These are phyloP conservation scores for Drosophila guanche DNA, from an alignment of 1,140 invertebrate genomes.

Conservation along the genomic window DNA sequence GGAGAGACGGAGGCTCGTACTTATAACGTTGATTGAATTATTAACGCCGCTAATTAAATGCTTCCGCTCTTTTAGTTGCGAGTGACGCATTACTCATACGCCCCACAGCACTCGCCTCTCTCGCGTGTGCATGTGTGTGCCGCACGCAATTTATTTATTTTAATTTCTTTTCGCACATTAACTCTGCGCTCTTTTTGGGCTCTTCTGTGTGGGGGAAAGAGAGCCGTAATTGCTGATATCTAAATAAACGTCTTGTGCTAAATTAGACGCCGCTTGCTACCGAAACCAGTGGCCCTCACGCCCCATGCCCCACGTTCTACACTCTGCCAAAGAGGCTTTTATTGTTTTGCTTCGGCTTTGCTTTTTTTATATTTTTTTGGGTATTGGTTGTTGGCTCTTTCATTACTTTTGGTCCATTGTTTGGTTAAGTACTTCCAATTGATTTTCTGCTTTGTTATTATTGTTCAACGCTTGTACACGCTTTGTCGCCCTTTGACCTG, in stretches of 20 bases:
- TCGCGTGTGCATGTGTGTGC: constrained; percentile 1
- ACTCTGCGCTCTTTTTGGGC: not conserved
- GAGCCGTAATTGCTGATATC: constrained; percentile 53
- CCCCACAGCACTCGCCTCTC: constrained; percentile 35
- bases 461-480: constrained; percentile 68
- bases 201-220: constrained; percentile 13
- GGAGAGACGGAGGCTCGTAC: not conserved
- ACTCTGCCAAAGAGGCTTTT: constrained; percentile 26
- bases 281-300: not conserved
- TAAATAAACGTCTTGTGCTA: constrained; percentile 70
- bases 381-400: constrained; percentile 27
- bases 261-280: constrained; percentile 73
- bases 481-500: constrained; percentile 62
- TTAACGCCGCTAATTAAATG: constrained; percentile 78
- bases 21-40: constrained; percentile 72
- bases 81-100: constrained; percentile 64
- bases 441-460: constrained; percentile 75
- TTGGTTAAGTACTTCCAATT: constrained; percentile 79
- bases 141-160: constrained; percentile 78
- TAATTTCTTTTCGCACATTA: constrained; percentile 60
- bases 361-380: constrained; percentile 17
- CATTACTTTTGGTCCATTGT: constrained; percentile 66
- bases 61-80: constrained; percentile 74
- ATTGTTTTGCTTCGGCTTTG: constrained; percentile 30
- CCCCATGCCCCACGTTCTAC: too few relatives aligned